Evolutionary conservation across 2,888 invertebrate species (phyloP).

Genomic region (Melanostoma scalare): DNA sequence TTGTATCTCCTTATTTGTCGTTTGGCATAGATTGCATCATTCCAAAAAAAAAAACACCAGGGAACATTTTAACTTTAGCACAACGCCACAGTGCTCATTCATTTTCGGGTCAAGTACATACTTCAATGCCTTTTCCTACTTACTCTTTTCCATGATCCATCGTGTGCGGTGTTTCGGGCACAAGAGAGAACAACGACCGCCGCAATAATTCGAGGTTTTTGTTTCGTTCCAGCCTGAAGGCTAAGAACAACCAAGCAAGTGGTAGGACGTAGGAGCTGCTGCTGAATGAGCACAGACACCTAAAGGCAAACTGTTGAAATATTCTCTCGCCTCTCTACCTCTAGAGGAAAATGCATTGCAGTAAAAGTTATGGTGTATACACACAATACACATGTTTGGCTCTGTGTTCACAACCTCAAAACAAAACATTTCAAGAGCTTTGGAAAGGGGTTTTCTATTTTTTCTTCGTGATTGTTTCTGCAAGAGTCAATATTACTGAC

Average conservation of each 20-base stretch:
- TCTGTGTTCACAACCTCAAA: constrained; percentile 47
- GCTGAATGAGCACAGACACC: constrained; percentile 51
- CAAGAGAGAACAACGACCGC: constrained; percentile 42
- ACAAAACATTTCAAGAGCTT: constrained; percentile 46
- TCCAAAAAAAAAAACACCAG: constrained; percentile 33
- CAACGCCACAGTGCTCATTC: constrained; percentile 58
- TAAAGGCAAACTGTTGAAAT: constrained; percentile 55
- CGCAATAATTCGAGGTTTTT: constrained; percentile 67
- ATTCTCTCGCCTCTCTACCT: constrained; percentile 17
- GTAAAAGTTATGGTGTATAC: neutral
- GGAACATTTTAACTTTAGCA: constrained; percentile 48
- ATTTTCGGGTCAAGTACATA: constrained; percentile 69
- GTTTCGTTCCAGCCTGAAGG: constrained; percentile 45
- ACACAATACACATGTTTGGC: neutral
- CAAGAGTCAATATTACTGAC: constrained; percentile 59
- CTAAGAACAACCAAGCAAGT: constrained; percentile 39
- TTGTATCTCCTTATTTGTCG: neutral
- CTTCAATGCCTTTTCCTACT: neutral
- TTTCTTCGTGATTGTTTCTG: constrained; percentile 5
- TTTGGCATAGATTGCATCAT: constrained; percentile 36
- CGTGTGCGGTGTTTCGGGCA: neutral
- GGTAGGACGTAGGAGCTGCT: constrained; percentile 21
- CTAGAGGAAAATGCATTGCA: constrained; percentile 33
- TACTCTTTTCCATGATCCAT: neutral
- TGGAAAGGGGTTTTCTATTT: constrained; percentile 25